Percentiles rank a stretch among this genome's conserved stretches.
These are phyloP conservation scores for Picathartes gymnocephalus DNA, from an alignment of 2,113 vertebrate genomes.

Conservation along the genomic window DNA sequence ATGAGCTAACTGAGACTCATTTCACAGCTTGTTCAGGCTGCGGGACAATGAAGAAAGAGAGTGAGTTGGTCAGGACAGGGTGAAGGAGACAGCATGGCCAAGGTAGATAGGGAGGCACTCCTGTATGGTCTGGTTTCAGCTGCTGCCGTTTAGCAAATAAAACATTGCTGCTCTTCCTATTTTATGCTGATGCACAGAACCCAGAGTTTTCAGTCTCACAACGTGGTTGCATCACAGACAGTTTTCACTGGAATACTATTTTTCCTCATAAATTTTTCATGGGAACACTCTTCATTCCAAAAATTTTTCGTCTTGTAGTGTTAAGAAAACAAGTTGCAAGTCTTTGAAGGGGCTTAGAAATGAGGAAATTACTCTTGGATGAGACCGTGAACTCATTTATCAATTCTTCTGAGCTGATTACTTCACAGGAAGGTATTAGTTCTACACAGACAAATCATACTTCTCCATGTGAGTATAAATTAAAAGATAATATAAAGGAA, in stretches of 20 bases:
- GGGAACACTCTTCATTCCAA: neutral
- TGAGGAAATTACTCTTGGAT: neutral
- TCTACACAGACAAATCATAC: neutral
- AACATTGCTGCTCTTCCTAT: neutral
- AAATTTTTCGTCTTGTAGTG: neutral
- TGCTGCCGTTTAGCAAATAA: neutral
- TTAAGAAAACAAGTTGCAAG: neutral
- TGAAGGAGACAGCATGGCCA: neutral
- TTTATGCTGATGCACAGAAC: neutral
- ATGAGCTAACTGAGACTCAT: neutral
- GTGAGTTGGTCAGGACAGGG: neutral
- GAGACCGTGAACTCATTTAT: neutral
- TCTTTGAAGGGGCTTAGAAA: neutral
- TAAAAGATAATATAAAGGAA: neutral
- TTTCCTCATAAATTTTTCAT: slow-evolving; percentile 13
- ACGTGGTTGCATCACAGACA: neutral
- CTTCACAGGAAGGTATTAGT: neutral
- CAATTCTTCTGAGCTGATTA: neutral
- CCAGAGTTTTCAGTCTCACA: neutral
- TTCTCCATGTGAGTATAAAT: neutral
- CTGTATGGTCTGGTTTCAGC: neutral
- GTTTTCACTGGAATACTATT: neutral
- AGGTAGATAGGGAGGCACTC: neutral
- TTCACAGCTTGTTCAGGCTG: neutral
- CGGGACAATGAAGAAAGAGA: neutral